Conservation (phyloP, 2,888 invertebrate species). For the Brachycybe producta region DNA sequence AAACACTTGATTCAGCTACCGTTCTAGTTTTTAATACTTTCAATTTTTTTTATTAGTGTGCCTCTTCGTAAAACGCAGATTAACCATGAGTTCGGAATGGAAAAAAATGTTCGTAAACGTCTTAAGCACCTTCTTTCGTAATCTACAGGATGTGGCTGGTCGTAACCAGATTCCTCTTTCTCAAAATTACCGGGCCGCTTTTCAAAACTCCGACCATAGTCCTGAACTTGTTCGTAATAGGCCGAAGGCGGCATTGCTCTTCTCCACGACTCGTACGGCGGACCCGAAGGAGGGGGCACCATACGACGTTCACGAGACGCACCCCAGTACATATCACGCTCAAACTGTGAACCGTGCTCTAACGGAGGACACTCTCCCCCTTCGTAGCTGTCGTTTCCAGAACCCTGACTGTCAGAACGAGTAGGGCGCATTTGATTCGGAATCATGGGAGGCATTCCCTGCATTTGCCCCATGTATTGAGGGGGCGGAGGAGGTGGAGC, state of each 20-base stretch:
- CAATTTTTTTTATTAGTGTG: no score
- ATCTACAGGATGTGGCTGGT: constrained; percentile 19
- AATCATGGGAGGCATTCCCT: constrained; percentile 18
- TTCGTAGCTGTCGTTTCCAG: constrained; percentile 18
- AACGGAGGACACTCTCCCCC: constrained; percentile 36
- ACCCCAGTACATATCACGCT: constrained; percentile 19
- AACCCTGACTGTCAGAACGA: constrained; percentile 15
- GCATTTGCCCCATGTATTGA: constrained; percentile 22
- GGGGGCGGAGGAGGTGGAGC: constrained; percentile 22
- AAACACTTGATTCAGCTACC: no score
- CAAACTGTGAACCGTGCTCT: constrained; percentile 27
- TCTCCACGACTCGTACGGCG: constrained; percentile 22
- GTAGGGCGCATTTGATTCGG: constrained; percentile 10
- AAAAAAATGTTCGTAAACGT: background rate
- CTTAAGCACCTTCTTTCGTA: constrained; percentile 19
- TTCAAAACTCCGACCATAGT: constrained; percentile 19
- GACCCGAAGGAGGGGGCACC: constrained; percentile 3
- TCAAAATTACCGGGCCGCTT: constrained; percentile 23
- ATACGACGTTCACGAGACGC: constrained; percentile 2
- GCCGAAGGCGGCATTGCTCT: constrained; percentile 19
- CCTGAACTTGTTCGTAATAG: constrained; percentile 23
- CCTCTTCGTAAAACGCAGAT: no score
- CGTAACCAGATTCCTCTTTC: constrained; percentile 22
- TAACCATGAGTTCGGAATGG: constrained; percentile 8
- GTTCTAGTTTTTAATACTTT: no score